Conservation (phyloP, 2,797 vertebrate species). For the Takifugu ocellatus region DNA sequence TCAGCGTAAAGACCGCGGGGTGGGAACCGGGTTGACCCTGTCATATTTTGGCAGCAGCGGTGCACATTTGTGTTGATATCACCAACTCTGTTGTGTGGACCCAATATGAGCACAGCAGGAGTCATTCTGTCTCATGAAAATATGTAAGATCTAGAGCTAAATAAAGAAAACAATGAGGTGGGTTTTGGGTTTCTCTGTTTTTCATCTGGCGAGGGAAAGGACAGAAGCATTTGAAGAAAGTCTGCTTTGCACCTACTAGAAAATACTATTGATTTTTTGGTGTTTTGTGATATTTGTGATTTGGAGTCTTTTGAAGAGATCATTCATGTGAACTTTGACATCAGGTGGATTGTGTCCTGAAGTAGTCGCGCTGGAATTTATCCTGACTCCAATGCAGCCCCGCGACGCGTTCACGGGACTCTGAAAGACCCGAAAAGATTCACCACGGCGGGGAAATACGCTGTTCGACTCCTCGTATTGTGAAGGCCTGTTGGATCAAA, state of each 20-base stretch:
- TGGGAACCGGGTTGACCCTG: no score
- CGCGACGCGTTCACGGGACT: slow-evolving; percentile 46
- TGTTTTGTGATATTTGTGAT: slow-evolving; percentile 64
- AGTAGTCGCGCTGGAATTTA: no score
- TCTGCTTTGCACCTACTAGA: slow-evolving; percentile 46
- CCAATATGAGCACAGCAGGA: slow-evolving; percentile 27
- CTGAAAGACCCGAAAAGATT: slow-evolving; percentile 15
- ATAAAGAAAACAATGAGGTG: neutral
- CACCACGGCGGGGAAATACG: slow-evolving; percentile 29
- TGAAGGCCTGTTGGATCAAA: slow-evolving; percentile 74
- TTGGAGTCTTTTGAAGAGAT: slow-evolving; percentile 38
- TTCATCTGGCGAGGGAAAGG: slow-evolving; percentile 24
- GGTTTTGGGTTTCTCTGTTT: slow-evolving; percentile 27
- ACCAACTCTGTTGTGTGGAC: slow-evolving; percentile 40
- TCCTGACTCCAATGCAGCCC: slow-evolving; percentile 4
- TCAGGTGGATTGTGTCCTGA: no score
- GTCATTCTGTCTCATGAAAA: slow-evolving; percentile 33
- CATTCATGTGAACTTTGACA: neutral
- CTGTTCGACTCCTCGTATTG: slow-evolving; percentile 68
- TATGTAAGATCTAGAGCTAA: neutral
- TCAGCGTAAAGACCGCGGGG: slow-evolving; percentile 2
- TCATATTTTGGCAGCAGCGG: slow-evolving; percentile 45
- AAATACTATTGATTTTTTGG: slow-evolving; percentile 47
- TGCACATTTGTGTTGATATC: slow-evolving; percentile 52
- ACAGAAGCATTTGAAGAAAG: neutral